Evolutionary conservation across 2,888 invertebrate genomes (phyloP).

Genomic region (Horisme vitalbata): DNA sequence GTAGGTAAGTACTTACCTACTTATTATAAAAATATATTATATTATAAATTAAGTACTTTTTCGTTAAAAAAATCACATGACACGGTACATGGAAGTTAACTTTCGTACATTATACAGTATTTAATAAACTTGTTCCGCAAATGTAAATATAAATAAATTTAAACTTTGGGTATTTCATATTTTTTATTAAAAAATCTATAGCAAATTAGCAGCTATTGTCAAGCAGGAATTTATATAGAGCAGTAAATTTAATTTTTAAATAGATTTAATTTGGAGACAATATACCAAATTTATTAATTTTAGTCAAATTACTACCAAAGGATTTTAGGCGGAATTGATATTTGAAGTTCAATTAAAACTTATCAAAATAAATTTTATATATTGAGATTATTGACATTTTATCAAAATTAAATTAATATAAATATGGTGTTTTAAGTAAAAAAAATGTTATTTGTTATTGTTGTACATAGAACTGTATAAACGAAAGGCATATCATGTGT

Average conservation of each 20-base stretch:
- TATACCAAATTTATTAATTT: constrained; percentile 24
- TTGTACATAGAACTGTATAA: constrained; percentile 55
- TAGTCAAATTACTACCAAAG: constrained; percentile 38
- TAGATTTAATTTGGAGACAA: constrained; percentile 17
- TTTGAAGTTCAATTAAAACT: constrained; percentile 26
- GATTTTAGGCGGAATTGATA: constrained; percentile 28
- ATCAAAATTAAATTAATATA: constrained; percentile 14
- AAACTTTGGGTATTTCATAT: constrained; percentile 3
- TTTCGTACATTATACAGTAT: background rate
- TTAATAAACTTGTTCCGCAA: constrained; percentile 27
- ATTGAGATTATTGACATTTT: constrained; percentile 14
- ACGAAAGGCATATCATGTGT: constrained; percentile 65
- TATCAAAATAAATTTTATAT: constrained; percentile 17
- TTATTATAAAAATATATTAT: too few relatives aligned
- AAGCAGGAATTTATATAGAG: constrained; percentile 2
- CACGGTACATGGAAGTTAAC: constrained; percentile 12
- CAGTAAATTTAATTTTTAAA: constrained; percentile 6
- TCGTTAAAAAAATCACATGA: constrained; percentile 6
- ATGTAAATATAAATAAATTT: constrained; percentile 22
- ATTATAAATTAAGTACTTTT: too few relatives aligned
- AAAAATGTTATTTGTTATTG: constrained; percentile 58
- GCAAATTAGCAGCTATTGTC: constrained; percentile 21
- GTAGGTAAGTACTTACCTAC: too few relatives aligned
- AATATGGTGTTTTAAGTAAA: constrained; percentile 16
- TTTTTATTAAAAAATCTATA: constrained; percentile 4